Percentiles rank a stretch among this genome's conserved stretches.
phyloP scores from a whole-genome alignment of 1,140 invertebrate genomes.

The Streblospio benedicti region DNA sequence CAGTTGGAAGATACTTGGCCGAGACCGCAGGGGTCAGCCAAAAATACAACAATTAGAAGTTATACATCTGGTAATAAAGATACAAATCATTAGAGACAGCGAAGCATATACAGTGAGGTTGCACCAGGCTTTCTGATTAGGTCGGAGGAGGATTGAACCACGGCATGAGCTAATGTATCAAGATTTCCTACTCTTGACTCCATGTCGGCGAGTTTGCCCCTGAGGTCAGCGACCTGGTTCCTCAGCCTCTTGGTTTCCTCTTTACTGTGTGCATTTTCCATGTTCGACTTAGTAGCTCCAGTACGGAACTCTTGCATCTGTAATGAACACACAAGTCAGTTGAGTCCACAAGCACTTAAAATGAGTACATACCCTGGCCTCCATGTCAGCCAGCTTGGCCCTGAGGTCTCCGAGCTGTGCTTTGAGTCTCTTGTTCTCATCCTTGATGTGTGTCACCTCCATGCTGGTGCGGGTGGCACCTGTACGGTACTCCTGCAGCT shows the following conservation, averaged over 20 bases:
- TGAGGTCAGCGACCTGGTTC: conserved; percentile 44
- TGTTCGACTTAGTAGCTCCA: conserved; percentile 49
- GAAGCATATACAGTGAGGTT: no score
- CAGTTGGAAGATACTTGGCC: no score
- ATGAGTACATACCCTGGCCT: conserved; percentile 36
- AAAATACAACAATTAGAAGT: no score
- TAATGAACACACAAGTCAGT: no score
- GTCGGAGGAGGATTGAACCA: no score
- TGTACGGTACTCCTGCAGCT: conserved; percentile 43
- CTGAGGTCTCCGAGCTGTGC: conserved; percentile 36
- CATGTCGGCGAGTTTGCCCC: conserved; percentile 46
- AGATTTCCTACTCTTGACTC: conserved; percentile 46
- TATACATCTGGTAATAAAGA: no score
- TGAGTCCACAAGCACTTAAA: not conserved
- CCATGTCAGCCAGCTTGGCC: conserved; percentile 35
- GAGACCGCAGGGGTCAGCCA: no score
- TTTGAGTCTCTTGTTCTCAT: conserved; percentile 42
- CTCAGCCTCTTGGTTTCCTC: conserved; percentile 50
- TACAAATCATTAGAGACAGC: no score
- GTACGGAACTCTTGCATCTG: conserved; percentile 52
- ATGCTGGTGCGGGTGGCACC: conserved; percentile 38
- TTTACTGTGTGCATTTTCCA: conserved; percentile 48
- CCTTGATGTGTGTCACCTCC: conserved; percentile 35
- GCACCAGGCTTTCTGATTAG: no score
- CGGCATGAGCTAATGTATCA: no score